Evolutionary conservation across 1,140 invertebrate genomes (phyloP).

Genomic region (Microvelia longipes): DNA sequence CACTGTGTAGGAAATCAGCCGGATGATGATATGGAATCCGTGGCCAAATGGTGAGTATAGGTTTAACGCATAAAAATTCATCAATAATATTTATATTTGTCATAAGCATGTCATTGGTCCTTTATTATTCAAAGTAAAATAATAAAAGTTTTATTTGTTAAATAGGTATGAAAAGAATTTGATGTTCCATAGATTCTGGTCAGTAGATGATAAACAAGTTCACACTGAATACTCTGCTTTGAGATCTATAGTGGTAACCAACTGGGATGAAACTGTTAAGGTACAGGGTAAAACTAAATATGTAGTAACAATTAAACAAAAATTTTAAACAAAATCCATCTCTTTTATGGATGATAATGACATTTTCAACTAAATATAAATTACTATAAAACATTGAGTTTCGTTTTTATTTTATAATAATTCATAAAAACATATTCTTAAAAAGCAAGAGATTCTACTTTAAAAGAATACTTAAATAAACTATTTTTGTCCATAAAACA

Average conservation of each 20-base stretch:
- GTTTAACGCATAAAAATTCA: too few relatives aligned
- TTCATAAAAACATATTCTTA: too few relatives aligned
- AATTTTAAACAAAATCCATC: neutral
- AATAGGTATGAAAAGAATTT: constrained; percentile 76
- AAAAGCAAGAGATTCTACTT: too few relatives aligned
- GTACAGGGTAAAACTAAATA: constrained; percentile 22
- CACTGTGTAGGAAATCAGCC: constrained; percentile 97
- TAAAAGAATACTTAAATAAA: too few relatives aligned
- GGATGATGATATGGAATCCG: constrained; percentile 73
- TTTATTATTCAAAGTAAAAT: too few relatives aligned
- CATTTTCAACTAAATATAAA: too few relatives aligned
- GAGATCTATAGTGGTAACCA: constrained; percentile 90
- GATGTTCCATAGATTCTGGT: constrained; percentile 97
- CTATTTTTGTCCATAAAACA: too few relatives aligned
- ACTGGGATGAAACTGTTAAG: constrained; percentile 96
- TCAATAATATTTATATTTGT: too few relatives aligned
- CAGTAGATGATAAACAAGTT: constrained; percentile 90
- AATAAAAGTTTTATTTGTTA: constrained; percentile 3
- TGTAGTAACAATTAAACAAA: neutral
- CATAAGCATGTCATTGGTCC: too few relatives aligned
- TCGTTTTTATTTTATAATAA: too few relatives aligned
- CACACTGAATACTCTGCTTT: constrained; percentile 93
- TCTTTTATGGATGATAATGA: neutral
- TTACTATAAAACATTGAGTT: too few relatives aligned
- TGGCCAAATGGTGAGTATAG: constrained; percentile 67